Conservation (phyloP, 2,888 invertebrate genomes). For the Hemaris fuciformis region DNA sequence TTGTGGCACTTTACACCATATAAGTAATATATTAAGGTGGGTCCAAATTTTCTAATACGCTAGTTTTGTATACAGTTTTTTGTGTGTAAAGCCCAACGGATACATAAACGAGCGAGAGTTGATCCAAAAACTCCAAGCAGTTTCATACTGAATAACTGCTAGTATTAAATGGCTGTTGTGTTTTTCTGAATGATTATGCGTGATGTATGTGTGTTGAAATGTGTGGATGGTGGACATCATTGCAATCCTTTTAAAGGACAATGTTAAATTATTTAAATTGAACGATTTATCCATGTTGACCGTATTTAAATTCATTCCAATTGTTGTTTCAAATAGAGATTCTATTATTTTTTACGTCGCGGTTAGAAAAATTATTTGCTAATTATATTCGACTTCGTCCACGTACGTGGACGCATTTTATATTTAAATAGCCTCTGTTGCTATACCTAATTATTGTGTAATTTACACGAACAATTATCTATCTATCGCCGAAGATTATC, state of each 20-base stretch:
- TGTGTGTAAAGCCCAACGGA: background rate
- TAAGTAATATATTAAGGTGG: conserved; percentile 58
- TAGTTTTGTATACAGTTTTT: conserved; percentile 7
- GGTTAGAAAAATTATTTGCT: background rate
- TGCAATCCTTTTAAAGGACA: conserved; percentile 8
- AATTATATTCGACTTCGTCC: background rate
- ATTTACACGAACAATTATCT: background rate
- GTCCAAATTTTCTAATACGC: conserved; percentile 49
- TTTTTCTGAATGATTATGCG: background rate
- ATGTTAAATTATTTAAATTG: conserved; percentile 2
- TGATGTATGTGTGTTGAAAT: background rate
- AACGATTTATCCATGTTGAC: conserved; percentile 7
- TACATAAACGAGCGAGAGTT: conserved; percentile 15
- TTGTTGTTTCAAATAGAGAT: conserved; percentile 1
- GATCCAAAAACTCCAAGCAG: background rate
- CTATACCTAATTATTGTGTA: background rate
- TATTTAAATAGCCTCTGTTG: background rate
- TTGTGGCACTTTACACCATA: conserved; percentile 53
- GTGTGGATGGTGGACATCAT: conserved; percentile 1
- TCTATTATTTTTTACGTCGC: conserved; percentile 5
- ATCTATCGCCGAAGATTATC: background rate
- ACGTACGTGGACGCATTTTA: background rate
- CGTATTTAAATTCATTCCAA: conserved; percentile 3
- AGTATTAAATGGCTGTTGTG: background rate
- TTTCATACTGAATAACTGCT: background rate